These are phyloP conservation scores for Pantelozetes paolii DNA, from an alignment of 2,888 invertebrate genomes.

Conservation along the genomic window DNA sequence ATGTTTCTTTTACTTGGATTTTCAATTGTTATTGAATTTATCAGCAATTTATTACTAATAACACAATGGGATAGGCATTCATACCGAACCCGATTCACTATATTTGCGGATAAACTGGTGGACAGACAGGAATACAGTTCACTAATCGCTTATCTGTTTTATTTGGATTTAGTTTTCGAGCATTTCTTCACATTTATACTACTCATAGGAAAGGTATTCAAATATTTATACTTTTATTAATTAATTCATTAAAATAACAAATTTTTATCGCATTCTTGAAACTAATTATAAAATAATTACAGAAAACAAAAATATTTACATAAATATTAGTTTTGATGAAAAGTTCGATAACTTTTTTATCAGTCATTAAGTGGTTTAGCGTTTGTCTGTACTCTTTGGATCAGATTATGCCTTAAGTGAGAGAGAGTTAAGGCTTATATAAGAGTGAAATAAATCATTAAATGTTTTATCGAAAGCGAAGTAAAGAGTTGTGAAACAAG, in stretches of 20 bases:
- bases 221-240: background rate
- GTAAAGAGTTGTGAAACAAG: too few relatives aligned
- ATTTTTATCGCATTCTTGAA: too few relatives aligned
- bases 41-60: background rate
- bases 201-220: slow-evolving; percentile 24
- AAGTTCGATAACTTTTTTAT: too few relatives aligned
- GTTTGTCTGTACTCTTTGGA: too few relatives aligned
- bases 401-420: too few relatives aligned
- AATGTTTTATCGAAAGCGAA: too few relatives aligned
- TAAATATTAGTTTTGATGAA: too few relatives aligned
- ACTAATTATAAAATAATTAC: too few relatives aligned
- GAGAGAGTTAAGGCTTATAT: too few relatives aligned
- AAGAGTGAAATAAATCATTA: too few relatives aligned
- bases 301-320: too few relatives aligned
- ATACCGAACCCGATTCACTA: slow-evolving; percentile 17
- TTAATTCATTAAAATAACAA: background rate
- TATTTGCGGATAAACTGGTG: background rate
- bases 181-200: slow-evolving; percentile 9
- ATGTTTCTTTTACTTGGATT: slow-evolving; percentile 9
- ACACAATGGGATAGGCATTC: slow-evolving; percentile 22
- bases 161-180: slow-evolving; percentile 10
- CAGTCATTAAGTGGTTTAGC: too few relatives aligned
- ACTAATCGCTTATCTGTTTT: slow-evolving; percentile 1
- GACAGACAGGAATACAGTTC: background rate
- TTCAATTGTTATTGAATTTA: slow-evolving; percentile 3